Conservation (phyloP, 2,113 vertebrate species). For the Riparia riparia region DNA sequence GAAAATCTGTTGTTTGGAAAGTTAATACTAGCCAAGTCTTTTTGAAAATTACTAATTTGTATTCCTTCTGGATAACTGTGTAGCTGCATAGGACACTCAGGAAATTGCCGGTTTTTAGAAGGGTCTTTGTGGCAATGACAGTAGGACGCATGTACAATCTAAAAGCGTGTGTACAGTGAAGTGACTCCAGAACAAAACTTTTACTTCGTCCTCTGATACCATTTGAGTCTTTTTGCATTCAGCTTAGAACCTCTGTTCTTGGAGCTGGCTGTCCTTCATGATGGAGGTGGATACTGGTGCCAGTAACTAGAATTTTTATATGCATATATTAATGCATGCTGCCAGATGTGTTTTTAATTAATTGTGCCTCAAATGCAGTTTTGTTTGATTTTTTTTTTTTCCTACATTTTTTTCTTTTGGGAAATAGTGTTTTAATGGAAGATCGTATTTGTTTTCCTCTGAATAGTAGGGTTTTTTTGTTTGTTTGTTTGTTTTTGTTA, state of each 20-base stretch:
- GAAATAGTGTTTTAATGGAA: not conserved
- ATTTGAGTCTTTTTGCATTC: not conserved
- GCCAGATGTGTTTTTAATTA: not conserved
- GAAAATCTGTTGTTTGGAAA: not conserved
- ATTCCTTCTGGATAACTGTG: not conserved
- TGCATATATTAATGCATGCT: not conserved
- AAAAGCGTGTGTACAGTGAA: not conserved
- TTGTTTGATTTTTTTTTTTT: not conserved
- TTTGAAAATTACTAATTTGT: not conserved
- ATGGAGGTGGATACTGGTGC: not conserved
- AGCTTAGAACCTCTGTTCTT: accelerated
- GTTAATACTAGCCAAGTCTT: not conserved
- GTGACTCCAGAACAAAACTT: not conserved
- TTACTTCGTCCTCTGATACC: not conserved
- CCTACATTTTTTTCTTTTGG: not conserved
- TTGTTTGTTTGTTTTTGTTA: not conserved
- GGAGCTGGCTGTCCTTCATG: accelerated
- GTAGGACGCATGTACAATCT: accelerated
- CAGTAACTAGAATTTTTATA: not conserved
- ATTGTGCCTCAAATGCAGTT: not conserved
- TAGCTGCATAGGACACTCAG: not conserved
- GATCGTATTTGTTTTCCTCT: not conserved
- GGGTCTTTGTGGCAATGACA: not conserved
- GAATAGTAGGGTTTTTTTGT: not conserved
- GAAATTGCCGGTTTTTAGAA: not conserved